Conservation (phyloP, 2,797 vertebrate genomes). For the Etheostoma nigrum region DNA sequence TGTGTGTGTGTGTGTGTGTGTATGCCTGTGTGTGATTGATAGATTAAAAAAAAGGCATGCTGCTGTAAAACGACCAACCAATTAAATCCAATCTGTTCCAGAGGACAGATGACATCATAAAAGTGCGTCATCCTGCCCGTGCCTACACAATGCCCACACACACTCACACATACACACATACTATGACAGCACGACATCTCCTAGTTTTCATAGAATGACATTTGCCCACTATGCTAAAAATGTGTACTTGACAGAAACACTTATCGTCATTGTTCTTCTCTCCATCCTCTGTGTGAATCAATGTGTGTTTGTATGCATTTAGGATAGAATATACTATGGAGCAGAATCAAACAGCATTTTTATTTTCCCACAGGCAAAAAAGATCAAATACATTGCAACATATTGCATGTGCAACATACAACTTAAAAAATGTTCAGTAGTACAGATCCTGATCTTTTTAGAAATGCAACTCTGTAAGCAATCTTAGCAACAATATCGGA, state of each 20-base stretch:
- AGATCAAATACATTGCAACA: too few species aligned
- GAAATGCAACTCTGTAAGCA: not conserved
- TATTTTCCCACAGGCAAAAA: too few species aligned
- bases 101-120: constrained; percentile 74
- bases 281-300: not conserved
- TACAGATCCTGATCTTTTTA: too few species aligned
- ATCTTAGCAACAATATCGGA: not conserved
- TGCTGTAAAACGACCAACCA: constrained; percentile 69
- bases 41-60: constrained; percentile 60
- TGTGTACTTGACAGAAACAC: constrained; percentile 26
- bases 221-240: constrained; percentile 30
- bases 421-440: too few species aligned
- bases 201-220: constrained; percentile 6
- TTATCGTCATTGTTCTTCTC: constrained; percentile 20
- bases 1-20: not conserved
- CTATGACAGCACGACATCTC: not conserved
- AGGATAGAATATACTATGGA: not conserved
- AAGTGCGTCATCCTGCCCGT: constrained; percentile 51
- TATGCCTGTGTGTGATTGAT: constrained; percentile 36
- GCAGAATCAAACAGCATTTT: not conserved
- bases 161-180: not conserved
- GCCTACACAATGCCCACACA: constrained; percentile 1
- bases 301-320: not conserved
- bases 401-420: too few species aligned
- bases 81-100: constrained; percentile 80